These are phyloP conservation scores for Yasuhikotakia modesta DNA, from an alignment of 2,797 vertebrate genomes.

Conservation along the genomic window DNA sequence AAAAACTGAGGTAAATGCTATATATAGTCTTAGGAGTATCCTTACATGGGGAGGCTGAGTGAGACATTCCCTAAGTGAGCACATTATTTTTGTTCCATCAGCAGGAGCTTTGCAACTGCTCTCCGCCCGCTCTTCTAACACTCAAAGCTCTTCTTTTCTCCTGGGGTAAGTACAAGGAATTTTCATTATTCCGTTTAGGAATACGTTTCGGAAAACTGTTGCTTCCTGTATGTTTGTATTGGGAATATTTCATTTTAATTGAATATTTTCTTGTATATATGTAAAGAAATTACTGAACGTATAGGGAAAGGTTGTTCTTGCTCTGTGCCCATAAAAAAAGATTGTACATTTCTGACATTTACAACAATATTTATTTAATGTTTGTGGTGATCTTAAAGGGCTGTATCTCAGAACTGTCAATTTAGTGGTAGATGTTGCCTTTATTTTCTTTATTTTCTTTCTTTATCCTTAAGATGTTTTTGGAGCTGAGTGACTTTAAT, in stretches of 20 bases:
- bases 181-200: slow-evolving; percentile 34
- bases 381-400: neutral
- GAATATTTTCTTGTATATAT: neutral
- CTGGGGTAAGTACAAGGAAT: slow-evolving; percentile 81
- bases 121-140: slow-evolving; percentile 75
- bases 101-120: slow-evolving; percentile 79
- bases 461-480: no score
- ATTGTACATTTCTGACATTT: neutral
- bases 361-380: no score
- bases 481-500: neutral
- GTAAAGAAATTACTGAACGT: neutral
- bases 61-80: slow-evolving; percentile 79
- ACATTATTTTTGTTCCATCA: slow-evolving; percentile 87
- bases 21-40: slow-evolving; percentile 89
- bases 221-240: no score
- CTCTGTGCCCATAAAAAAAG: neutral
- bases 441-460: neutral
- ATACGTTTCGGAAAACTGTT: neutral
- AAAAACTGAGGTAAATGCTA: slow-evolving; percentile 82
- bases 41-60: slow-evolving; percentile 90
- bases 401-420: neutral
- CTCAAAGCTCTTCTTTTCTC: slow-evolving; percentile 74
- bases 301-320: neutral
- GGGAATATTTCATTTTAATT: neutral
- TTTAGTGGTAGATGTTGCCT: neutral